Conservation (phyloP, 2,113 vertebrate species). For the Larimichthys crocea region DNA sequence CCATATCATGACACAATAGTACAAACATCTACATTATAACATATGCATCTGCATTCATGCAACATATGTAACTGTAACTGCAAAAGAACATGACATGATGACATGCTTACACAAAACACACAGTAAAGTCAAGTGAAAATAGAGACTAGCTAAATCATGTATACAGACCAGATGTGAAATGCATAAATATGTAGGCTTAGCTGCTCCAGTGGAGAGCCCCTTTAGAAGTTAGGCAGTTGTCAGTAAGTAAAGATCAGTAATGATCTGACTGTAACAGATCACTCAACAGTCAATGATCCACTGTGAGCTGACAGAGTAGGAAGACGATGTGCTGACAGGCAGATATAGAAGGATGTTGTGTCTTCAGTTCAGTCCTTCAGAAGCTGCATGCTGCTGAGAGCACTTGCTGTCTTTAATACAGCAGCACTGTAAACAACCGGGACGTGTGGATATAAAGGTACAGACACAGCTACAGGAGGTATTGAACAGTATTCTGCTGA, state of each 20-base stretch:
- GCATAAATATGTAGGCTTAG: no score
- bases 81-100: background rate
- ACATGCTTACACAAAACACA: no score
- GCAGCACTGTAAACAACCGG: background rate
- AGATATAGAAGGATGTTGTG: constrained; percentile 1
- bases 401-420: background rate
- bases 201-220: background rate
- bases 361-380: constrained; percentile 12
- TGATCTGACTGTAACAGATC: background rate
- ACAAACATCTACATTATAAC: no score
- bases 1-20: no score
- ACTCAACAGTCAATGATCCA: constrained; percentile 10
- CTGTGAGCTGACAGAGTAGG: background rate
- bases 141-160: background rate
- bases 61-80: background rate
- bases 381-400: background rate
- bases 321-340: constrained; percentile 13
- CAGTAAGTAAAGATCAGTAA: background rate
- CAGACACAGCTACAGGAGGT: background rate
- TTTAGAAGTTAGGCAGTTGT: background rate
- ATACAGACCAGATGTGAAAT: background rate
- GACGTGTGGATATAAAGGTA: constrained; percentile 5
- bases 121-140: background rate
- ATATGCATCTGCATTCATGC: background rate
- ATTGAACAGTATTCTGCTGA: background rate